phyloP scores from a whole-genome alignment of 2,797 vertebrate genomes.

The Cheirogaleus major region DNA sequence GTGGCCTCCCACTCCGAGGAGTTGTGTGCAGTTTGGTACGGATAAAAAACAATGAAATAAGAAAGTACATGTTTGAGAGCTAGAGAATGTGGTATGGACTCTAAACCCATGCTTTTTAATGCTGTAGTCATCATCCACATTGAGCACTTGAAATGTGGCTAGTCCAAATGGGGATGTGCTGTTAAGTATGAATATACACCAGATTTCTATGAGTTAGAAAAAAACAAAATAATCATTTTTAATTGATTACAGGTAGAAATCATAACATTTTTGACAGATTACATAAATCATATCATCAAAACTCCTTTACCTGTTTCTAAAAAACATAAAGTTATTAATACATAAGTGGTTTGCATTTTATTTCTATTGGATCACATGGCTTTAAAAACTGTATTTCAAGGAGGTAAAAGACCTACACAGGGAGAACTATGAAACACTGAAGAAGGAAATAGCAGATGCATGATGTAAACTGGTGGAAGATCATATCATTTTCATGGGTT shows the following conservation, averaged over 20 bases:
- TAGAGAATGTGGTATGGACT: not conserved
- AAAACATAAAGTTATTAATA: not conserved
- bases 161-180: not conserved
- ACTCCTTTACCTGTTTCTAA: not conserved
- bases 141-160: not conserved
- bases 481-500: too few relatives aligned
- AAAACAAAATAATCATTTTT: not conserved
- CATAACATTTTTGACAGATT: not conserved
- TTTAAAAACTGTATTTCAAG: slow-evolving; percentile 1
- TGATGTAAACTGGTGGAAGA: too few relatives aligned
- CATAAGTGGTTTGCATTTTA: not conserved
- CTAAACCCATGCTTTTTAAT: not conserved
- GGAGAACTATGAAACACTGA: too few relatives aligned
- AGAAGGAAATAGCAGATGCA: too few relatives aligned
- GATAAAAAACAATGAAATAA: slow-evolving; percentile 9
- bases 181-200: not conserved
- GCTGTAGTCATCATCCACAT: not conserved
- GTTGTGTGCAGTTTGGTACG: not conserved
- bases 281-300: not conserved
- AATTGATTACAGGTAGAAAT: not conserved
- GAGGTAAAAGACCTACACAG: too few relatives aligned
- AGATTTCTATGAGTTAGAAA: not conserved
- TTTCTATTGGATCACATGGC: not conserved
- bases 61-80: not conserved
- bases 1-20: not conserved